Percentiles rank a stretch among this genome's conserved stretches.
Evolutionary conservation across 2,888 invertebrate species (phyloP).

Genomic region (Salticus scenicus): DNA sequence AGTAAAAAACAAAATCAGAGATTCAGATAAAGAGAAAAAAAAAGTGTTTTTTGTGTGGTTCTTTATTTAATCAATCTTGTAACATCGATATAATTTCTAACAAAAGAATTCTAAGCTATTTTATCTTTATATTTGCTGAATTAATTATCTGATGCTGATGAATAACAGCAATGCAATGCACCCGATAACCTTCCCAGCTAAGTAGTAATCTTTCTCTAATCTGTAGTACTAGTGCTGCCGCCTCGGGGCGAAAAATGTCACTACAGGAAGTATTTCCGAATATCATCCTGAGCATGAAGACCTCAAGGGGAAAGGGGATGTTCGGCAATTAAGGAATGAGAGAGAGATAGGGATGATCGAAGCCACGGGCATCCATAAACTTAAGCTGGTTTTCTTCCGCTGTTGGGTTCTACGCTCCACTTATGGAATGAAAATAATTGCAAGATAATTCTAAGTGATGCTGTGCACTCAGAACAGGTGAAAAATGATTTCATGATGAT

Average conservation of each 20-base stretch:
- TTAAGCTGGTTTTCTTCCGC: slow-evolving; percentile 16
- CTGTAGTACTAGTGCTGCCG: slow-evolving; percentile 9
- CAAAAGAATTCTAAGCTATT: too few species aligned
- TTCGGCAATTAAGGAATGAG: slow-evolving; percentile 33
- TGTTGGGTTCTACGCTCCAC: background rate
- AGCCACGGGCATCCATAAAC: background rate
- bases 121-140: too few species aligned
- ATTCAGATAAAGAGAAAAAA: too few species aligned
- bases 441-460: background rate
- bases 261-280: slow-evolving; percentile 40
- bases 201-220: background rate
- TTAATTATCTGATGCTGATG: too few species aligned
- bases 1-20: too few species aligned
- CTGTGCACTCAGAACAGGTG: background rate
- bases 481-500: background rate
- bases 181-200: background rate
- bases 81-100: too few species aligned
- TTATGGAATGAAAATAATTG: background rate
- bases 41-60: too few species aligned
- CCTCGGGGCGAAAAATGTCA: background rate
- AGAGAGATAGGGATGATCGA: slow-evolving; percentile 11
- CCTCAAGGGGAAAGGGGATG: background rate
- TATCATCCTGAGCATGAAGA: slow-evolving; percentile 13
- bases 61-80: too few species aligned
- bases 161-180: background rate